Evolutionary conservation across 64 coral and sea anemone genomes (phyloP).

Genomic region (Stylophora pistillata): DNA sequence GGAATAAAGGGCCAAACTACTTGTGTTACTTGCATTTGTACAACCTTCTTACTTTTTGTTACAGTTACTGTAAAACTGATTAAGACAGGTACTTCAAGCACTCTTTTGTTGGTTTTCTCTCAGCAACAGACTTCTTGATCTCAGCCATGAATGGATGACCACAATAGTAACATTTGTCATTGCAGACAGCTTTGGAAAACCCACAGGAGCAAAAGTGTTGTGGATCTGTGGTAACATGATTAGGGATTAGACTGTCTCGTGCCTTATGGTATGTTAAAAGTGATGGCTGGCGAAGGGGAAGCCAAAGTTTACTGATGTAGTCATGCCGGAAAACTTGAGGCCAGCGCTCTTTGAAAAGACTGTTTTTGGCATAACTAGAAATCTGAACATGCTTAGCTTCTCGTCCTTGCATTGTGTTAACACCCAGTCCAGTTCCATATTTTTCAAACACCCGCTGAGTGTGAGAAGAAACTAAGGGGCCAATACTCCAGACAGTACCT

Average conservation of each 20-base stretch:
- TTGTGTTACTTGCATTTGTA: no score
- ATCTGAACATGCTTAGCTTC: slow-evolving; percentile 74
- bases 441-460: slow-evolving; percentile 55
- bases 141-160: no score
- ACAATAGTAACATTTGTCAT: no score
- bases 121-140: no score
- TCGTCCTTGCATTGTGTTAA: slow-evolving; percentile 76
- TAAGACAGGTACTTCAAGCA: no score
- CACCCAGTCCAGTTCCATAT: slow-evolving; percentile 55
- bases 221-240: slow-evolving; percentile 23
- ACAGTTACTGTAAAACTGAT: no score
- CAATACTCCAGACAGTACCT: slow-evolving; percentile 72
- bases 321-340: slow-evolving; percentile 62
- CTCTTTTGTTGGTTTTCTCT: no score
- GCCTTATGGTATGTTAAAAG: slow-evolving; percentile 57
- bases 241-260: slow-evolving; percentile 54
- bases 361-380: slow-evolving; percentile 66
- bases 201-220: no score
- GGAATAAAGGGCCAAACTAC: no score
- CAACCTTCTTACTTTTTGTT: no score
- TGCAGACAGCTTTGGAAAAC: no score
- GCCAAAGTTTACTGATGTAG: slow-evolving; percentile 69
- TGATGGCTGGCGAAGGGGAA: slow-evolving; percentile 52
- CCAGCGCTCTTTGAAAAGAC: slow-evolving; percentile 52
- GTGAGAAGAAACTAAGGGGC: slow-evolving; percentile 52